Percentiles rank a stretch among this genome's conserved stretches.
phyloP scores from a whole-genome alignment of 2,888 invertebrate genomes.

The Drosophila borealis region DNA sequence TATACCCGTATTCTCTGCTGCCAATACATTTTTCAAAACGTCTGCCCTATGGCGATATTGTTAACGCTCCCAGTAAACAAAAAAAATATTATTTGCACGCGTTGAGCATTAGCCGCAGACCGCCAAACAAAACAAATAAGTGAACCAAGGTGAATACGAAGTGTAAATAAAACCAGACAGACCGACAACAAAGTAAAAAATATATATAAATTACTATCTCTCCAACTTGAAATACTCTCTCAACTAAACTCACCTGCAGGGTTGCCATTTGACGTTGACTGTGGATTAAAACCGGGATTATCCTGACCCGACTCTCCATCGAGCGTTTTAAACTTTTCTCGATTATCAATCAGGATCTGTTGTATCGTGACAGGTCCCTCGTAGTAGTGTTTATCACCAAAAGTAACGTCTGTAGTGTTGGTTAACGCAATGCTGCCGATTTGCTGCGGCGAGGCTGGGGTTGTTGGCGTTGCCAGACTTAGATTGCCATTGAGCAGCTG shows the following conservation, averaged over 20 bases:
- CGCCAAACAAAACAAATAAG: conserved; percentile 25
- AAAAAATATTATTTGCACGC: conserved; percentile 13
- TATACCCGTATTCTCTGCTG: neutral
- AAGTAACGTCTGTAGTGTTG: conserved; percentile 90
- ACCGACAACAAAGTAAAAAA: neutral
- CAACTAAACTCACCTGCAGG: conserved; percentile 57
- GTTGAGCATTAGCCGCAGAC: conserved; percentile 20
- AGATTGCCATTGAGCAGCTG: conserved; percentile 66
- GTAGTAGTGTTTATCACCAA: conserved; percentile 91
- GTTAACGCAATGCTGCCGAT: conserved; percentile 88
- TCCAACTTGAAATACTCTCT: neutral
- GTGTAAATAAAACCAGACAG: conserved; percentile 22
- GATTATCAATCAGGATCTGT: conserved; percentile 87
- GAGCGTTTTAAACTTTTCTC: conserved; percentile 78
- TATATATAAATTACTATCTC: neutral
- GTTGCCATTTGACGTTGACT: conserved; percentile 46
- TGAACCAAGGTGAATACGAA: conserved; percentile 23
- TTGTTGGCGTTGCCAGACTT: conserved; percentile 40
- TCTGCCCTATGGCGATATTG: neutral
- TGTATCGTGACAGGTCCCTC: conserved; percentile 92
- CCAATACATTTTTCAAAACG: neutral
- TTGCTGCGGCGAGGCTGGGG: conserved; percentile 74
- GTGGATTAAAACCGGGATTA: conserved; percentile 72
- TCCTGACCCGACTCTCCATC: conserved; percentile 57
- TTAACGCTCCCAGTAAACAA: conserved; percentile 24